phyloP scores from a whole-genome alignment of 2,888 invertebrate species.

The Alloplasta piceator region DNA sequence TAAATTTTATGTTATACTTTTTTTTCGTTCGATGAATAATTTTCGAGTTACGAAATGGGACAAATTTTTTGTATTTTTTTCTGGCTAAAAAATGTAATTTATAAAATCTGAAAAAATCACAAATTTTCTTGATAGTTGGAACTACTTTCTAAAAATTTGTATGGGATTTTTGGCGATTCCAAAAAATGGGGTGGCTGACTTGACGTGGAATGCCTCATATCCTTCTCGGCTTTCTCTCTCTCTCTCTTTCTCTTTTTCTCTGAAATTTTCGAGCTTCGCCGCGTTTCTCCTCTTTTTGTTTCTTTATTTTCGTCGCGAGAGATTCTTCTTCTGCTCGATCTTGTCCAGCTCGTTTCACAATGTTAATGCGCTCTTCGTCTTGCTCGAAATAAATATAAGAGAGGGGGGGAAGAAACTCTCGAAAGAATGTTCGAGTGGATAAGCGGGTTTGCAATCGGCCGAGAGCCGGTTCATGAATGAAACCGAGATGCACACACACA shows the following conservation, averaged over 20 bases:
- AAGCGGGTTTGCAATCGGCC: slow-evolving; percentile 54
- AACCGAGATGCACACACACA: slow-evolving; percentile 38
- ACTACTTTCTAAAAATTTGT: too few species aligned
- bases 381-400: slow-evolving; percentile 28
- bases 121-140: too few species aligned
- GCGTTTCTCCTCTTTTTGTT: slow-evolving; percentile 19
- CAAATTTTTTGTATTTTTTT: too few species aligned
- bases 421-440: slow-evolving; percentile 51
- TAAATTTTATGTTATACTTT: too few species aligned
- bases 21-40: too few species aligned
- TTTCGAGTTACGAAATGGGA: too few species aligned
- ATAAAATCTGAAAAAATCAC: too few species aligned
- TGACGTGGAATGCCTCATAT: too few species aligned
- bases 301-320: slow-evolving; percentile 28
- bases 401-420: slow-evolving; percentile 23
- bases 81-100: too few species aligned
- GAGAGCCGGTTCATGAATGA: slow-evolving; percentile 65
- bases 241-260: slow-evolving; percentile 39
- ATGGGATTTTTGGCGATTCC: too few species aligned
- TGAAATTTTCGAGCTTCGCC: slow-evolving; percentile 11
- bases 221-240: slow-evolving; percentile 40
- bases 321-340: slow-evolving; percentile 49
- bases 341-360: slow-evolving; percentile 61
- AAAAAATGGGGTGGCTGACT: too few species aligned
- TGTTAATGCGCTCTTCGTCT: slow-evolving; percentile 56